phyloP scores from a whole-genome alignment of 2,888 invertebrate species.

The Platerodrilus igneus region DNA sequence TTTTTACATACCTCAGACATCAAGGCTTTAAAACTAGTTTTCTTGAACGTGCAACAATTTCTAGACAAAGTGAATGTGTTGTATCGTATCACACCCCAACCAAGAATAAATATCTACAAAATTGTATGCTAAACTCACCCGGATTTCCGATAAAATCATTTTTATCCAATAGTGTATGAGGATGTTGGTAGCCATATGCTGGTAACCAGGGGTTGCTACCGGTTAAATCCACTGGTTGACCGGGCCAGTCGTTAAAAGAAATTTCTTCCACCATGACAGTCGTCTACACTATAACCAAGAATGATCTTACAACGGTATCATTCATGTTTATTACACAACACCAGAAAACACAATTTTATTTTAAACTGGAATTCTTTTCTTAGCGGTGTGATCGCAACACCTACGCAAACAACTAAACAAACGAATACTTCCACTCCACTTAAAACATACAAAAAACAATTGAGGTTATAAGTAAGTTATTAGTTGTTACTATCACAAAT shows the following conservation, averaged over 20 bases:
- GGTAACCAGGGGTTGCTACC: constrained; percentile 75
- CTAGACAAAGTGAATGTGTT: too few species aligned
- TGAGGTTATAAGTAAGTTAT: too few species aligned
- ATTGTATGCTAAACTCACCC: constrained; percentile 46
- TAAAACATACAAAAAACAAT: not conserved
- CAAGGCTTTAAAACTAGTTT: too few species aligned
- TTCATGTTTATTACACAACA: constrained; percentile 15
- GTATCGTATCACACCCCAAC: too few species aligned
- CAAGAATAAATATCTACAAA: too few species aligned
- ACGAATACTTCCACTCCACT: constrained; percentile 1
- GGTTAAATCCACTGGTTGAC: constrained; percentile 53
- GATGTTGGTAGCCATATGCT: constrained; percentile 72
- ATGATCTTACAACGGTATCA: constrained; percentile 36
- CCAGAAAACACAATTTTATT: constrained; percentile 3
- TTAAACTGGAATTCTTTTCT: not conserved
- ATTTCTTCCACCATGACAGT: constrained; percentile 55
- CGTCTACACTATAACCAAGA: constrained; percentile 43
- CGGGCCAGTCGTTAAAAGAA: constrained; percentile 61
- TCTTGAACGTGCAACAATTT: too few species aligned
- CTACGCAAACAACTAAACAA: constrained; percentile 6
- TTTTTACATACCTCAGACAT: too few species aligned
- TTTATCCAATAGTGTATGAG: constrained; percentile 49
- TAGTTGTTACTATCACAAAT: too few species aligned
- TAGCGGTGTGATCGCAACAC: constrained; percentile 2
- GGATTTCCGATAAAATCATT: constrained; percentile 61